These are phyloP conservation scores for Epicampocera succincta DNA, from an alignment of 2,888 invertebrate species.

Conservation along the genomic window DNA sequence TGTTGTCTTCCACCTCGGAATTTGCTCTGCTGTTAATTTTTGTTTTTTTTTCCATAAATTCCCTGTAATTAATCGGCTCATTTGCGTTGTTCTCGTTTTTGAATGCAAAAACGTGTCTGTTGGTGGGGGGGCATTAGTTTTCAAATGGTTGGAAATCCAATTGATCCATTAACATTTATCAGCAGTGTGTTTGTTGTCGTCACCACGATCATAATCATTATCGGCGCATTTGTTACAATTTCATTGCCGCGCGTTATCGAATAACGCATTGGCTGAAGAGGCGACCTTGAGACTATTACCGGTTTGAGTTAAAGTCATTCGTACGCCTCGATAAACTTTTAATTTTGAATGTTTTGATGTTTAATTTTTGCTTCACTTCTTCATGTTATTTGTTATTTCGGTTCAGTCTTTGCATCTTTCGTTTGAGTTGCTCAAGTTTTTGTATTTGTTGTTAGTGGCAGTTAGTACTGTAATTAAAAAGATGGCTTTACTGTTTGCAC, in stretches of 20 bases:
- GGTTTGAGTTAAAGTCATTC: slow-evolving; percentile 56
- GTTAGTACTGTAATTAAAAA: slow-evolving; percentile 52
- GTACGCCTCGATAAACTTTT: slow-evolving; percentile 36
- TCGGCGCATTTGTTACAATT: slow-evolving; percentile 63
- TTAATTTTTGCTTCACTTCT: slow-evolving; percentile 45
- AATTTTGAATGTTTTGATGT: slow-evolving; percentile 46
- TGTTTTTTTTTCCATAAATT: no score
- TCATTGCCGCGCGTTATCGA: slow-evolving; percentile 56
- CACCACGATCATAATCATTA: slow-evolving; percentile 3
- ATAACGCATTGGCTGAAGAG: slow-evolving; percentile 58
- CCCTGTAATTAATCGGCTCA: no score
- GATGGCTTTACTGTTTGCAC: slow-evolving; percentile 45
- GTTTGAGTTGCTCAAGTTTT: slow-evolving; percentile 33
- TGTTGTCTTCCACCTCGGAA: no score
- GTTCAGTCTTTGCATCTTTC: slow-evolving; percentile 47
- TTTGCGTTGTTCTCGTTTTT: background rate
- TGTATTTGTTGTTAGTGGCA: slow-evolving; percentile 9
- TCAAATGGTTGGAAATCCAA: slow-evolving; percentile 14
- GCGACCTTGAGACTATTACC: slow-evolving; percentile 69
- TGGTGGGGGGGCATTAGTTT: background rate
- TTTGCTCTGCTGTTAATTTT: no score
- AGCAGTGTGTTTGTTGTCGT: slow-evolving; percentile 3
- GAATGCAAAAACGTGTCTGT: background rate
- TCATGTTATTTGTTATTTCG: slow-evolving; percentile 30
- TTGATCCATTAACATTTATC: slow-evolving; percentile 41